Percentiles rank a stretch among this genome's conserved stretches.
These are phyloP conservation scores for Heterocephalus glaber DNA, from an alignment of 2,113 vertebrate species.

Conservation along the genomic window DNA sequence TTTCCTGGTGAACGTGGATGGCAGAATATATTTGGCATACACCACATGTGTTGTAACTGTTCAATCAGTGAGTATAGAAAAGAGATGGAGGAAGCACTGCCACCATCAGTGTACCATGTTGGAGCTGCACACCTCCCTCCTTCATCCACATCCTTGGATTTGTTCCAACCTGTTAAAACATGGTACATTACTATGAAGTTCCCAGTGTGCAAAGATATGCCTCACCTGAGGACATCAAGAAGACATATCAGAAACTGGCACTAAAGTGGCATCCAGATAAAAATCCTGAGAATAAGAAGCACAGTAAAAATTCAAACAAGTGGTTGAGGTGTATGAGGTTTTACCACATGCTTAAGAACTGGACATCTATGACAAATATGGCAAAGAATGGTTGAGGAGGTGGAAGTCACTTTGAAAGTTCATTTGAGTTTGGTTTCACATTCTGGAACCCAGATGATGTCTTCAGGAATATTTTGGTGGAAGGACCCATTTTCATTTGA, in stretches of 20 bases:
- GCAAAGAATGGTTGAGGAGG: background rate
- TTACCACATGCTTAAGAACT: background rate
- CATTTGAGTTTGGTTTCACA: background rate
- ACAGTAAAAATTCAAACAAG: background rate
- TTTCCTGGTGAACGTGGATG: background rate
- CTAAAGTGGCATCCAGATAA: background rate
- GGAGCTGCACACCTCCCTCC: background rate
- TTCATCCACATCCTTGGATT: background rate
- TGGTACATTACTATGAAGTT: background rate
- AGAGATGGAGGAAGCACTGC: background rate
- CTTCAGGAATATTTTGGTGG: background rate
- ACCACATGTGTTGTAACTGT: background rate
- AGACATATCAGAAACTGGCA: background rate
- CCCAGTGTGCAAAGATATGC: background rate
- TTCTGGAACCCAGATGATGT: background rate
- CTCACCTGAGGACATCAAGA: background rate
- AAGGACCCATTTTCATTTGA: background rate
- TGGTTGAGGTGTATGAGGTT: background rate
- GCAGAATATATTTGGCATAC: background rate
- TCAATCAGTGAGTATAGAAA: constrained; percentile 8
- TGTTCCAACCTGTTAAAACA: background rate
- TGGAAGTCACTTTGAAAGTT: background rate
- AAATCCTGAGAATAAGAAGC: background rate
- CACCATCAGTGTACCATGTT: background rate
- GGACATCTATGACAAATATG: background rate